Evolutionary conservation across 2,888 invertebrate genomes (phyloP).

Genomic region (Ethmia dodecea): DNA sequence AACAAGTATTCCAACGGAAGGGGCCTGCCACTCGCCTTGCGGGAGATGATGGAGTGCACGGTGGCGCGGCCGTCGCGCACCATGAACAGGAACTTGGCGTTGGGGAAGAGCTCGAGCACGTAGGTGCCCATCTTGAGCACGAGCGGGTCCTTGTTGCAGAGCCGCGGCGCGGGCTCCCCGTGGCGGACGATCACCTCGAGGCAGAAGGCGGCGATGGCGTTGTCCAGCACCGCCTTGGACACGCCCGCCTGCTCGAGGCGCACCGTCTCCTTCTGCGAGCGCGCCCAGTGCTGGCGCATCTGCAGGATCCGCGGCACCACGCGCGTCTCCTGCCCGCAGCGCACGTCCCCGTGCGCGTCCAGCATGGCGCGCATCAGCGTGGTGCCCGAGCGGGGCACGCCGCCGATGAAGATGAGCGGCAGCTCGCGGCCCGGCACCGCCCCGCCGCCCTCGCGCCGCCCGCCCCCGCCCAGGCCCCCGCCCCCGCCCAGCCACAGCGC

Average conservation of each 20-base stretch:
- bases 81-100: slow-evolving; percentile 98
- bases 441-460: slow-evolving; percentile 6
- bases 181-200: slow-evolving; percentile 97
- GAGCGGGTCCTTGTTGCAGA: slow-evolving; percentile 99
- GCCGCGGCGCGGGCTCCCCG: slow-evolving; percentile 94
- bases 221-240: slow-evolving; percentile 93
- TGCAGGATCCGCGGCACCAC: slow-evolving; percentile 98
- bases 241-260: slow-evolving; percentile 96
- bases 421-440: slow-evolving; percentile 84
- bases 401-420: slow-evolving; percentile 98
- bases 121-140: slow-evolving; percentile 97
- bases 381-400: slow-evolving; percentile 97
- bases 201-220: slow-evolving; percentile 97
- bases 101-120: slow-evolving; percentile 96
- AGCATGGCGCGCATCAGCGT: slow-evolving; percentile 98
- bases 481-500: slow-evolving; percentile 43
- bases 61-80: slow-evolving; percentile 98
- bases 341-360: slow-evolving; percentile 97
- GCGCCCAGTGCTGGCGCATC: slow-evolving; percentile 96
- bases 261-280: slow-evolving; percentile 93
- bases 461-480: slow-evolving; percentile 16
- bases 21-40: slow-evolving; percentile 81
- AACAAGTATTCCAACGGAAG: not conserved
- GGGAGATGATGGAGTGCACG: slow-evolving; percentile 97
- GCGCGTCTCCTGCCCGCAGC: slow-evolving; percentile 98